Evolutionary conservation across 1,140 invertebrate species (phyloP), one percentile per base, ranked within the genome.

Genomic region (Tetragnatha versicolor): DNA sequence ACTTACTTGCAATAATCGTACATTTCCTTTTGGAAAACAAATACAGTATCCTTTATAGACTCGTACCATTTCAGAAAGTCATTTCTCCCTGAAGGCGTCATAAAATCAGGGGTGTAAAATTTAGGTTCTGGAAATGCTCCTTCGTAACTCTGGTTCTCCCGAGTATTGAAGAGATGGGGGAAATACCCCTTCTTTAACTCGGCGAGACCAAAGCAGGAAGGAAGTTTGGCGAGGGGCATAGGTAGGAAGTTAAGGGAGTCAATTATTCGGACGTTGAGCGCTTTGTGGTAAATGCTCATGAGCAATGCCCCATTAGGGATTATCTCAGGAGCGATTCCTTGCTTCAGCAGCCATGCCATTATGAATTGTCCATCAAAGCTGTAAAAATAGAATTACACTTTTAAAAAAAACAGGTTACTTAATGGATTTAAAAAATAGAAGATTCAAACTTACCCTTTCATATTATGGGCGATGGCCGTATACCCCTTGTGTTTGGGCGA

Each of bases 41-140:
- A 60, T 7, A n/a, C 14, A 6, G 3, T 7, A 29, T 60, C 31
- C 31, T n/a, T 78, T 51, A 42, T 45, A 14, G 6, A 78, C n/a
- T 37, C 80, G 51, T 33, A 82, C 45, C 42, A 45, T 61, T 22
- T 70, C 25, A 9, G 78, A 31, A 79, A 79, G 72, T 45, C n/a
- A 33, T 29, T 39, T 75, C 17, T 58, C 7, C 12, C 65, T 37
- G n/a, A 29, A 17, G 37, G 81, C 47, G 17, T 63, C 25, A 25
- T 78, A 53, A 12, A 83, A 2, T 7, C 0, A 6, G 63, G 63
- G 1, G 25, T 0, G 31, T 53, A 78, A 31, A n/a, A 35, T 2
- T 65, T 29, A 5, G 22, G 25, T 3, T 33, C n/a, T 29, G 75
- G 75, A 31, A 27, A 14, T 0, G 47, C 10, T 37, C 63, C 61